A percentile compares a stretch with the other conserved stretches of the same genome.
These are phyloP conservation scores for Tinamus guttatus DNA, from an alignment of 2,113 vertebrate genomes.

Conservation along the genomic window DNA sequence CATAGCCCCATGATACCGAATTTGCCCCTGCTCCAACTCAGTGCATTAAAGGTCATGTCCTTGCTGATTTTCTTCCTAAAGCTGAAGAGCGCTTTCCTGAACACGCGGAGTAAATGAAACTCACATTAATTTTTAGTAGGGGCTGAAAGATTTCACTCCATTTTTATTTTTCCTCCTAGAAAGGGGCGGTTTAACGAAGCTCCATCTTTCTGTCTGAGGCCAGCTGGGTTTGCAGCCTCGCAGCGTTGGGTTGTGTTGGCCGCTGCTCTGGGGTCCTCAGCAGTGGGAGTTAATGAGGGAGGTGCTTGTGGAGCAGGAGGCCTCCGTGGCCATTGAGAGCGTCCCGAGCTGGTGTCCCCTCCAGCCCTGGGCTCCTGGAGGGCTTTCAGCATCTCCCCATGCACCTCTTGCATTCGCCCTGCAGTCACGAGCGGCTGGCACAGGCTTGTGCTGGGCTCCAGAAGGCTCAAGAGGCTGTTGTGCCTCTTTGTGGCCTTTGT, in stretches of 20 bases:
- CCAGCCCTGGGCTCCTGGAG: neutral
- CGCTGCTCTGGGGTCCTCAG: neutral
- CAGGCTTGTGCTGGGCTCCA: neutral
- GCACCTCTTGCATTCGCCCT: neutral
- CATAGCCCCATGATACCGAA: neutral
- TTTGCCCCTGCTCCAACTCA: neutral
- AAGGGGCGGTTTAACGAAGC: neutral
- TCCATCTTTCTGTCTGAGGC: neutral
- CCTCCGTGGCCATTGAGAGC: neutral
- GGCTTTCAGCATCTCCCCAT: neutral
- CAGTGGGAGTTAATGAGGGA: neutral
- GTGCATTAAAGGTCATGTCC: neutral
- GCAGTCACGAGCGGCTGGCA: accelerated
- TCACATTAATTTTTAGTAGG: neutral
- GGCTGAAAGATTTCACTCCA: neutral
- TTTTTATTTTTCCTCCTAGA: neutral
- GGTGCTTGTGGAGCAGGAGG: accelerated
- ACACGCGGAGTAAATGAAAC: neutral
- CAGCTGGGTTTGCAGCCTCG: neutral
- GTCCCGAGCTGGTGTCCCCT: neutral
- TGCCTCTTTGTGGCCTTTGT: neutral
- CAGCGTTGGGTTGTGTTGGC: neutral
- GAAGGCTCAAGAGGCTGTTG: neutral
- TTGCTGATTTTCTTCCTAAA: neutral
- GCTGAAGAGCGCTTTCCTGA: neutral